Percentiles rank a stretch among this genome's conserved stretches.
These are phyloP conservation scores for Coecobrya sp. DNA, from an alignment of 2,888 invertebrate genomes.

Conservation along the genomic window DNA sequence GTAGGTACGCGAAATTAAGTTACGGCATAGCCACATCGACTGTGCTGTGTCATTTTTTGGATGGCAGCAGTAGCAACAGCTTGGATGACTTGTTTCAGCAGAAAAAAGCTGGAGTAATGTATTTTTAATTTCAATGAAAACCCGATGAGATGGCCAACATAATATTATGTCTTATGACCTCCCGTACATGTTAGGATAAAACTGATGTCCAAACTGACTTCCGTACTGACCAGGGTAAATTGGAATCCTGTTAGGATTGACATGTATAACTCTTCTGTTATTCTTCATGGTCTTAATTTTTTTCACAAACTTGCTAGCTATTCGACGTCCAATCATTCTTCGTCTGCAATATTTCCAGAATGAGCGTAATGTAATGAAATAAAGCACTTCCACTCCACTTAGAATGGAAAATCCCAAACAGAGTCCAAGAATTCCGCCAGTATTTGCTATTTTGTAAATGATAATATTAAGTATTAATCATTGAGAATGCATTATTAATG, in stretches of 20 bases:
- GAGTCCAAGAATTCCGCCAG: constrained; percentile 80
- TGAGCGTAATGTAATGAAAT: constrained; percentile 79
- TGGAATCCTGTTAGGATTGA: constrained; percentile 5
- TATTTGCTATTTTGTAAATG: constrained; percentile 69
- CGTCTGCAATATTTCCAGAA: constrained; percentile 77
- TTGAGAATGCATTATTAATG: neutral
- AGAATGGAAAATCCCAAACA: constrained; percentile 84
- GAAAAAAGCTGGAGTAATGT: no score
- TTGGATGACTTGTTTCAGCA: no score
- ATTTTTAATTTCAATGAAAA: no score
- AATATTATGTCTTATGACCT: no score
- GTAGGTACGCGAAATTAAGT: no score
- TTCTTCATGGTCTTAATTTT: neutral
- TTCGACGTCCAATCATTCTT: neutral
- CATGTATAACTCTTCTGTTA: neutral
- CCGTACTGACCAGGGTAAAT: neutral
- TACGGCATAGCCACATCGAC: no score
- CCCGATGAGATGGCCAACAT: no score
- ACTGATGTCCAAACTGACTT: neutral
- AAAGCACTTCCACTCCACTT: constrained; percentile 82
- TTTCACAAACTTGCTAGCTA: constrained; percentile 22
- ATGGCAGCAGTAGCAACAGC: no score
- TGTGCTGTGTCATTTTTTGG: no score
- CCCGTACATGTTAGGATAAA: neutral
- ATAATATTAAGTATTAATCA: no score